phyloP scores from a whole-genome alignment of 2,888 invertebrate genomes.

The Cryptophagus acutangulus region DNA sequence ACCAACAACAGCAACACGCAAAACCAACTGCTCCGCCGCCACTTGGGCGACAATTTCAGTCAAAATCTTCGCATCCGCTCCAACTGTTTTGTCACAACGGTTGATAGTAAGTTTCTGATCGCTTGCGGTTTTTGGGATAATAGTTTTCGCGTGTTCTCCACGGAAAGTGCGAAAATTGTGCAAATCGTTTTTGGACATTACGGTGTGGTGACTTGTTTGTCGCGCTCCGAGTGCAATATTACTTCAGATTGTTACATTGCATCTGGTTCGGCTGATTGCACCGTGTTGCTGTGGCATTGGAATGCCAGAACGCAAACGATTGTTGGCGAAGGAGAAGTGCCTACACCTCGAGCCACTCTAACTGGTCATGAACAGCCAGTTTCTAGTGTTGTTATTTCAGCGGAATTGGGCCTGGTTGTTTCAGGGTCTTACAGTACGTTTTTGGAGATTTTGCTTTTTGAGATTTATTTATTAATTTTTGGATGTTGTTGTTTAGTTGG shows the following conservation, averaged over 20 bases:
- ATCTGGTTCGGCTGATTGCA: slow-evolving; percentile 97
- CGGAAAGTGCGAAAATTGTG: slow-evolving; percentile 94
- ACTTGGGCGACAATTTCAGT: slow-evolving; percentile 97
- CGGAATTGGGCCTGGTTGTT: slow-evolving; percentile 95
- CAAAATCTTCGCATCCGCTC: slow-evolving; percentile 90
- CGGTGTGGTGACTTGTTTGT: slow-evolving; percentile 96
- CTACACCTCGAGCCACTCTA: slow-evolving; percentile 92
- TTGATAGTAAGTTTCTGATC: slow-evolving; percentile 93
- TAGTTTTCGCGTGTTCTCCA: slow-evolving; percentile 95
- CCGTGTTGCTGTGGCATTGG: slow-evolving; percentile 98
- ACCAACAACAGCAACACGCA: slow-evolving; percentile 69
- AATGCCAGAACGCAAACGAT: slow-evolving; percentile 94
- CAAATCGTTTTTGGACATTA: slow-evolving; percentile 99
- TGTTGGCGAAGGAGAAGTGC: slow-evolving; percentile 93
- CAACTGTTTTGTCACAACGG: slow-evolving; percentile 96
- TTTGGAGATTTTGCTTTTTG: slow-evolving; percentile 5
- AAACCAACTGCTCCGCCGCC: slow-evolving; percentile 72
- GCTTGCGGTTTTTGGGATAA: slow-evolving; percentile 99
- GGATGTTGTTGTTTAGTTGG: slow-evolving; percentile 63
- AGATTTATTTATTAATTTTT: slow-evolving; percentile 2
- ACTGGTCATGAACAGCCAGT: slow-evolving; percentile 98
- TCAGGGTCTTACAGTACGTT: slow-evolving; percentile 76
- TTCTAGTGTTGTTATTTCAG: slow-evolving; percentile 92
- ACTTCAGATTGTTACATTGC: slow-evolving; percentile 99
- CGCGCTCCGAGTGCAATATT: slow-evolving; percentile 96